Conservation (phyloP, 2,113 vertebrate species). For the Melospiza georgiana region DNA sequence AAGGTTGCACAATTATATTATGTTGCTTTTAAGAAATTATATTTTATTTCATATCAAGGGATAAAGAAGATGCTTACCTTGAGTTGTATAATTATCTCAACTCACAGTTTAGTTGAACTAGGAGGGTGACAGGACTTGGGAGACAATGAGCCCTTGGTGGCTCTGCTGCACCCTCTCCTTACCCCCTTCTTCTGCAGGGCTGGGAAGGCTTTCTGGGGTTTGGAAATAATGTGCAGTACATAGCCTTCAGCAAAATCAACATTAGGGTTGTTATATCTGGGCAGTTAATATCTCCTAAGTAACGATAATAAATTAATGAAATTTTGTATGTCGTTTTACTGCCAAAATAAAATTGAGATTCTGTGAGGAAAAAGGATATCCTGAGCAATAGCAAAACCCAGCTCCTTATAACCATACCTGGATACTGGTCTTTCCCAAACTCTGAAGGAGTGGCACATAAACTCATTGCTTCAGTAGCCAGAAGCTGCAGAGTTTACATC, state of each 20-base stretch:
- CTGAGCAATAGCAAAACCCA: not conserved
- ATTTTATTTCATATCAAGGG: not conserved
- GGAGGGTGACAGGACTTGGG: not conserved
- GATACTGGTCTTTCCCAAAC: not conserved
- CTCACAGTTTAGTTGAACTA: not conserved
- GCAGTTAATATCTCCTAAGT: not conserved
- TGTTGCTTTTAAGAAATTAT: not conserved
- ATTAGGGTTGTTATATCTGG: not conserved
- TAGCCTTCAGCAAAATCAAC: not conserved
- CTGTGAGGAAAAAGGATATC: not conserved
- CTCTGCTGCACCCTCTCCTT: fast-evolving
- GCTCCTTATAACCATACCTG: not conserved
- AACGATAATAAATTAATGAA: not conserved
- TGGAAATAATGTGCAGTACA: not conserved
- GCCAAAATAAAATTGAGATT: not conserved
- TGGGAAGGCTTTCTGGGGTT: not conserved
- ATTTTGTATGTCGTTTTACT: not conserved
- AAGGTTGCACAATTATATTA: not conserved
- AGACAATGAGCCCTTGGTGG: fast-evolving
- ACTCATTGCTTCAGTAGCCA: not conserved
- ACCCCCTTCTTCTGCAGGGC: not conserved
- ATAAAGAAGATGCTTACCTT: not conserved
- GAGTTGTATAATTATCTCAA: not conserved
- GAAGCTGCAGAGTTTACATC: not conserved
- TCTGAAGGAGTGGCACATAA: not conserved